Evolutionary conservation across 1,140 invertebrate genomes (phyloP).

Genomic region (Orius laevigatus): DNA sequence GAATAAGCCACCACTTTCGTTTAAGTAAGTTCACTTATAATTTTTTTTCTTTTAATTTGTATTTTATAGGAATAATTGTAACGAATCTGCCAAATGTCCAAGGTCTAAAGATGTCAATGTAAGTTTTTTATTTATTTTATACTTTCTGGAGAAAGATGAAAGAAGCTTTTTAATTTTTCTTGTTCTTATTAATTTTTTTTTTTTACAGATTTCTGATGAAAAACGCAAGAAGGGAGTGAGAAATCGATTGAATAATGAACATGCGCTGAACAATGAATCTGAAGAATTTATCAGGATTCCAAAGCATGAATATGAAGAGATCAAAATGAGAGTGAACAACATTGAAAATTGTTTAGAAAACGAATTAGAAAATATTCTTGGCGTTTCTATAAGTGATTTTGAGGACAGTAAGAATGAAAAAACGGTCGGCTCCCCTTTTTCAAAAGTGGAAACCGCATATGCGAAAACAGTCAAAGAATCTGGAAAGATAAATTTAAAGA

Average conservation of each 20-base stretch:
- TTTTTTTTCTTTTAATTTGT: too few relatives aligned
- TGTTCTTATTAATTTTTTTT: too few relatives aligned
- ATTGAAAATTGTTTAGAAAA: slow-evolving; percentile 50
- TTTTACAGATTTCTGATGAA: too few relatives aligned
- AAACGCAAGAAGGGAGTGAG: too few relatives aligned
- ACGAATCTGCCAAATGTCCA: too few relatives aligned
- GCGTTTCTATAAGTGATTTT: slow-evolving; percentile 12
- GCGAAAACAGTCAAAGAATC: slow-evolving; percentile 53
- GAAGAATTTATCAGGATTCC: slow-evolving; percentile 46
- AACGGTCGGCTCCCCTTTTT: not conserved
- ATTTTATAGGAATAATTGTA: too few relatives aligned
- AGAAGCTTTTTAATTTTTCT: too few relatives aligned
- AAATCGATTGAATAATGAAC: not conserved
- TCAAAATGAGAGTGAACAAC: slow-evolving; percentile 49
- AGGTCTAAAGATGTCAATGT: too few relatives aligned
- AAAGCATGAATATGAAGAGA: slow-evolving; percentile 56
- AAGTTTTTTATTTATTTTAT: too few relatives aligned
- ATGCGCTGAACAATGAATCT: not conserved
- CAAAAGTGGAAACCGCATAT: slow-evolving; percentile 47
- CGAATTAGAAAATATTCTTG: slow-evolving; percentile 37
- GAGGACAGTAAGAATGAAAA: not conserved
- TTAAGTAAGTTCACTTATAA: too few relatives aligned
- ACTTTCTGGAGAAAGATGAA: too few relatives aligned
- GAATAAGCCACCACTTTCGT: too few relatives aligned
- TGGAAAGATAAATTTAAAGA: slow-evolving; percentile 38